phyloP scores from a whole-genome alignment of 2,888 invertebrate genomes.

The Gastracanthus pulcherrimus region DNA sequence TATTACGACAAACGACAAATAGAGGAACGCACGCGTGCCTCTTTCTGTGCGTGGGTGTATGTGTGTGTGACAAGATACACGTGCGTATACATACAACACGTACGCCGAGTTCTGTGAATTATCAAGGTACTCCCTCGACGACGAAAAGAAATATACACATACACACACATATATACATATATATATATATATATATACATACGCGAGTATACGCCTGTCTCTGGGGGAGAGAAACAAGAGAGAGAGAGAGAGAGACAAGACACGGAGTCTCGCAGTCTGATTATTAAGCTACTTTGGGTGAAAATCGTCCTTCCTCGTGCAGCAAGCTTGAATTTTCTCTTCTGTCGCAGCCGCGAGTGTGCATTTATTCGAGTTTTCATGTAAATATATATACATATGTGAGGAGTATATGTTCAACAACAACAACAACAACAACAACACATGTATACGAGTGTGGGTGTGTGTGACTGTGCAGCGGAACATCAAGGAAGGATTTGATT shows the following conservation, averaged over 20 bases:
- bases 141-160: too few species aligned
- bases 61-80: too few species aligned
- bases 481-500: constrained; percentile 23
- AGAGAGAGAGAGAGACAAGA: neutral
- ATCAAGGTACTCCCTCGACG: too few species aligned
- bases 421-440: neutral
- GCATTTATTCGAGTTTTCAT: constrained; percentile 11
- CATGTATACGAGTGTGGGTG: constrained; percentile 9
- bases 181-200: neutral
- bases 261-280: too few species aligned
- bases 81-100: too few species aligned
- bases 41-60: too few species aligned
- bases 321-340: neutral
- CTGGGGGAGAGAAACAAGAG: neutral
- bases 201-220: constrained; percentile 11
- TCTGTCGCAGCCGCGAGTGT: constrained; percentile 26
- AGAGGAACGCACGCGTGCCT: neutral
- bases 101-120: too few species aligned
- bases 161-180: neutral
- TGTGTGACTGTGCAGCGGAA: neutral
- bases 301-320: constrained; percentile 8
- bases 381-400: constrained; percentile 15
- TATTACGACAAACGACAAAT: constrained; percentile 7
- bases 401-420: neutral
- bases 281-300: neutral